Evolutionary conservation across 2,113 vertebrate species (phyloP), one percentile per base, ranked within the genome.

Genomic region (Zapus hudsonius): DNA sequence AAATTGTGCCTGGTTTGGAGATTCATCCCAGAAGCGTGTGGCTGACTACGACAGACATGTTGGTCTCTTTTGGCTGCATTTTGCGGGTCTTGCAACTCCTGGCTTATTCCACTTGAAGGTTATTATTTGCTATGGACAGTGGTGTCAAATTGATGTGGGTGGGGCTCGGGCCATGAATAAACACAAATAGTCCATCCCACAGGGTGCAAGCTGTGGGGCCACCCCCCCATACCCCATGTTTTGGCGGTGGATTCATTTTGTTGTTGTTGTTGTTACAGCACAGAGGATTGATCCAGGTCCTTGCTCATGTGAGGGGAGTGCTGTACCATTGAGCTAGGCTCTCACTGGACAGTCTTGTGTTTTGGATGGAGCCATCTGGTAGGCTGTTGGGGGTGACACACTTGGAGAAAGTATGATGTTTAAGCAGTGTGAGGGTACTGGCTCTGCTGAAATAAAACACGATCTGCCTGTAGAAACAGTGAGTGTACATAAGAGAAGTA

Each of bases 101-200:
- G 81, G 92, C 84, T 90, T 90, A 38, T 84, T 91, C 59, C 93
- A 90, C 66, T 90, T 83, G 95, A 87, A 95, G 84, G 76, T 75
- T 89, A 94, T 84, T 96, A 80, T 79, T 92, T 92, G 84, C 89
- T 92, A 59, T 89, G 89, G 93, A 96, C 31, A 63, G 44, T 52
- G 93, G 95, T 87, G 84, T 93, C 94, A 93, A 23, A 72, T 87
- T 78, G 64, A 44, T 81, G 61, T 40, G 79, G 87, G 78, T 91
- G 87, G 76, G 73, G 76, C 40, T 40, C 40, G 44, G 61, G 59
- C 80, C 81, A 38, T 17, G 63, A 90, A 91, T 59, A 91, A 90
- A 92, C 38, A 88, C 27, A 44, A 89, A 72, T 63, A 61, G 70
- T 95, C 79, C 74, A 75, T 75, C 74, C 20, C 81, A 79, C 7